A percentile compares a stretch with the other conserved stretches of the same genome.
Conservation (phyloP, 2,888 invertebrate species). For the Thera obeliscata region DNA sequence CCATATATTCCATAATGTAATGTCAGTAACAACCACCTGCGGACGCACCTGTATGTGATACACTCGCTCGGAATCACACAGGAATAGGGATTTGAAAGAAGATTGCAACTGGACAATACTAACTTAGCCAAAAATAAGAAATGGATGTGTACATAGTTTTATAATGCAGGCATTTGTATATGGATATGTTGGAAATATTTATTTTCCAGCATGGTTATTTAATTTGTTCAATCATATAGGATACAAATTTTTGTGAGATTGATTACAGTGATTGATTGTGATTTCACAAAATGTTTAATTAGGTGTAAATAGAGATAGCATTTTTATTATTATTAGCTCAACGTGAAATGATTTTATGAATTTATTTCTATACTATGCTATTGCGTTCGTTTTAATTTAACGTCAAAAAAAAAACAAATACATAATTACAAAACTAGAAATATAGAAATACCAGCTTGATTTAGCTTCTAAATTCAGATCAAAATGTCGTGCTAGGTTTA, state of each 20-base stretch:
- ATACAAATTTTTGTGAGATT: not conserved
- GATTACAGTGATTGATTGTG: constrained; percentile 1
- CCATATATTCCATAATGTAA: no score
- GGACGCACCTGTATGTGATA: not conserved
- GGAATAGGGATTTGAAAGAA: constrained; percentile 17
- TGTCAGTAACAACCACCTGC: no score
- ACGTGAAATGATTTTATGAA: constrained; percentile 8
- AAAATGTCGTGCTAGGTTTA: constrained; percentile 6
- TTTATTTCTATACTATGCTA: not conserved
- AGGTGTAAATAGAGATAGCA: constrained; percentile 14
- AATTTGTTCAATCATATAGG: not conserved
- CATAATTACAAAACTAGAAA: not conserved
- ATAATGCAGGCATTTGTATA: constrained; percentile 2
- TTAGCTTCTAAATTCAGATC: not conserved
- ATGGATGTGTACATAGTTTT: constrained; percentile 22
- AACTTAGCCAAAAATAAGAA: constrained; percentile 11
- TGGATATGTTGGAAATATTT: not conserved
- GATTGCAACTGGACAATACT: constrained; percentile 24
- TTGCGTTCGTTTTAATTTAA: not conserved
- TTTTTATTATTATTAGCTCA: constrained; percentile 16
- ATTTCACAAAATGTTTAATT: constrained; percentile 7
- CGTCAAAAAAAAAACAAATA: not conserved
- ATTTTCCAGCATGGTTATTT: not conserved
- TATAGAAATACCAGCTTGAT: not conserved
- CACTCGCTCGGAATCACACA: not conserved